Percentiles rank a stretch among this genome's conserved stretches.
Conservation (phyloP, 1,140 invertebrate genomes). For the Aphaenogaster floridana region DNA sequence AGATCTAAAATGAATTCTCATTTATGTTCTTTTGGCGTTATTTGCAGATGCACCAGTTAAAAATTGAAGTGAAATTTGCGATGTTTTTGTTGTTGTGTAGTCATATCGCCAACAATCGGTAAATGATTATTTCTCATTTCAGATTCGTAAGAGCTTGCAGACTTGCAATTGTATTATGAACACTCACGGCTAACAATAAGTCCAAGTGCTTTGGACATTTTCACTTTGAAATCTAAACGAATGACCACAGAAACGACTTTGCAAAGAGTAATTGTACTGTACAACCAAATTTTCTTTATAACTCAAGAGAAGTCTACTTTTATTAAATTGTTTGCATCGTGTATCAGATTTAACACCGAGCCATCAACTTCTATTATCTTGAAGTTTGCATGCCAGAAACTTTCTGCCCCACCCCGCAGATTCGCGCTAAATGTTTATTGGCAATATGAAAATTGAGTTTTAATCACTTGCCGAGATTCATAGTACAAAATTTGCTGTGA, state of each 20-base stretch:
- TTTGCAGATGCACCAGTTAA: constrained; percentile 24
- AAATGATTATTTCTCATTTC: constrained; percentile 5
- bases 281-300: constrained; percentile 27
- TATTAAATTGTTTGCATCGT: constrained; percentile 44
- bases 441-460: constrained; percentile 16
- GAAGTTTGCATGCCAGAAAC: constrained; percentile 27
- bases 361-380: constrained; percentile 10
- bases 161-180: constrained; percentile 43
- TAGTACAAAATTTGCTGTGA: background rate
- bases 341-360: constrained; percentile 28
- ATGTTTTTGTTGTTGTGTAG: background rate
- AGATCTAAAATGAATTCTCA: background rate
- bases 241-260: constrained; percentile 14
- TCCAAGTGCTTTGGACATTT: constrained; percentile 33
- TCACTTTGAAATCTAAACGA: constrained; percentile 43
- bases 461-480: background rate
- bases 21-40: background rate
- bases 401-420: background rate
- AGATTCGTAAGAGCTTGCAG: background rate
- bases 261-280: constrained; percentile 33
- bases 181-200: constrained; percentile 5
- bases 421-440: constrained; percentile 15
- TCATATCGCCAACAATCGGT: background rate
- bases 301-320: constrained; percentile 12
- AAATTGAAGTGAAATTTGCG: background rate